phyloP scores from a whole-genome alignment of 2,113 vertebrate species.

The Oceanodroma tethys region DNA sequence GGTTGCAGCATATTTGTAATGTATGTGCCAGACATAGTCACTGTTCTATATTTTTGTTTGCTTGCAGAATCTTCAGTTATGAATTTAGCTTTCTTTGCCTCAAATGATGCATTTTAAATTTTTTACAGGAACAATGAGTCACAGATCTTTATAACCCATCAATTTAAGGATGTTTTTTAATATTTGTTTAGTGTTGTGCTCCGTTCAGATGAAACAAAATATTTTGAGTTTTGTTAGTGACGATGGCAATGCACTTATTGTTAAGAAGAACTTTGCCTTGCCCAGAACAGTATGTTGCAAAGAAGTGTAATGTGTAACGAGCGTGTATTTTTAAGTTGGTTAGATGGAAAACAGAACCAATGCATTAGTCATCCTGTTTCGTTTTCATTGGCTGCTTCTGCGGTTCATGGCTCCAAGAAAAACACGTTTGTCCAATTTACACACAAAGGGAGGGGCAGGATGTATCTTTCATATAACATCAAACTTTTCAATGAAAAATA shows the following conservation, averaged over 20 bases:
- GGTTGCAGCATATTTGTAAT: fast-evolving
- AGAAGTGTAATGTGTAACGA: constrained; percentile 44
- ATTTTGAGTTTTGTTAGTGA: constrained; percentile 31
- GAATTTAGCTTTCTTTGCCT: not conserved
- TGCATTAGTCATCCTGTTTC: constrained; percentile 70
- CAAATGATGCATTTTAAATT: not conserved
- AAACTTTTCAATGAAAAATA: constrained; percentile 50
- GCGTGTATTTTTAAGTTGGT: constrained; percentile 57
- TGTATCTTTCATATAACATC: constrained; percentile 60
- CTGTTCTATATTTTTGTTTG: not conserved
- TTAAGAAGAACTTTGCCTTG: constrained; percentile 30
- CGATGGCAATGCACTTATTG: not conserved
- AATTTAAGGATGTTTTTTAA: not conserved
- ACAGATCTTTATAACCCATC: not conserved
- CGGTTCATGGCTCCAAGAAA: constrained; percentile 69
- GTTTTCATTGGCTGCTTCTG: constrained; percentile 72
- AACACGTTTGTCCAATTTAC: constrained; percentile 70
- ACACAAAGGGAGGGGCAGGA: constrained; percentile 64
- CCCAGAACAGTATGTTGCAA: constrained; percentile 29
- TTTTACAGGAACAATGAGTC: not conserved
- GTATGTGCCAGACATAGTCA: not conserved
- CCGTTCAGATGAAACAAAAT: not conserved
- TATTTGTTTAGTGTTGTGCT: not conserved
- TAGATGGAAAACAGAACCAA: constrained; percentile 66
- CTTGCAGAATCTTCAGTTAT: not conserved